Evolutionary conservation across 30 jellyfish, hydroid and myxozoan genomes (phyloP), one percentile per base, ranked within the genome.

Genomic region (Catostylus mosaicus): DNA sequence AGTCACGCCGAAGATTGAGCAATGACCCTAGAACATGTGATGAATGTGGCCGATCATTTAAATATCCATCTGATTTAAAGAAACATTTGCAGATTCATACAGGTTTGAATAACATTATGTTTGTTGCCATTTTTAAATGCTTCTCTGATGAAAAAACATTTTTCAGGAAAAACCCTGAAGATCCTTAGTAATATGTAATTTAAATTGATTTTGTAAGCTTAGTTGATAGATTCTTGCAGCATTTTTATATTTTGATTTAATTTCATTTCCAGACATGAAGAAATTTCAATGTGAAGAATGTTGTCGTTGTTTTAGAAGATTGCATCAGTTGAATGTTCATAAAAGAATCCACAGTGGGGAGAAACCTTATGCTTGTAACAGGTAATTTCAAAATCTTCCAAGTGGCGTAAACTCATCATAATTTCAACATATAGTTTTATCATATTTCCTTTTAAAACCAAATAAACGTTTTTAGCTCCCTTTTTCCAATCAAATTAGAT

Each of bases 301-400:
- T 67, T 72, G 87, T 46, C 93, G 97, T 43, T 80, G 96, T 43
- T 95, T 95, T 56, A 96, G 99, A 20, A 94, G 99, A 3, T 75
- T 88, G 61, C 99, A 95, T 76, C 99, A 95, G 67, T 75, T 95
- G 72, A 89, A 89, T 80, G 99, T 95, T 18, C 99, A 95, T 45
- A 81, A 81, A 64, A 74, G 99, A 50, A 95, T 95, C n/a, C 99
- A 95, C 72, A 74, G 97, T 51, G 99, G 99, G 18, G 99, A 95
- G 77, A 95, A 95, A 67, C 99, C 99, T 7, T 90, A 88, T 63
- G 97, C 81, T 33, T 95, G 99, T 69, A 93, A 93, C 90, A 87
- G 99, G 99, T 93, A 59, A 59, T 18, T 1, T 27, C 37, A 50
- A n/a, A n/a, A n/a, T n/a, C n/a, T n/a, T n/a, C n/a, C n/a, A n/a